Evolutionary conservation across 2,113 vertebrate genomes (phyloP), one percentile per base, ranked within the genome.

Genomic region (Halcyon malimbica): DNA sequence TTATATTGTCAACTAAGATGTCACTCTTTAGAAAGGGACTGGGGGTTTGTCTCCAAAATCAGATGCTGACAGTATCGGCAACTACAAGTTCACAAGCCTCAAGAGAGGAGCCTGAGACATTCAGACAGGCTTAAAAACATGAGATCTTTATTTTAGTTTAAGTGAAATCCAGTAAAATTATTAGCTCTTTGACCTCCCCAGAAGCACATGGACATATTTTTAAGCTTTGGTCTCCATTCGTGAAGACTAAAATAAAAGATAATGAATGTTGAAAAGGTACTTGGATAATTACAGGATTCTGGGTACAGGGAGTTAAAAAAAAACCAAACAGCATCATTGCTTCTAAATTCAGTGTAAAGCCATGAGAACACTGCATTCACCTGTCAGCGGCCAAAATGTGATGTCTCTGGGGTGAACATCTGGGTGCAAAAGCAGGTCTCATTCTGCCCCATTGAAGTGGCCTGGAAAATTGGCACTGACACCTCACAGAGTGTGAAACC

Each of bases 401-500:
- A 67, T 2, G 1, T 76, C 57, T 96, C 74, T 65, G 54, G 81
- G 76, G 42, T 71, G 83, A 89, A 92, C 65, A 82, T 60, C 89
- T 84, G 83, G 65, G 31, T 89, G 74, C 9, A 44, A 93, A 91
- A 37, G 57, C 83, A 91, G 57, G 41, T 64, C 76, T 83, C 68
- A 56, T 86, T 88, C 85, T 92, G 39, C 79, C 82, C 70, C 69
- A 4, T 17, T 79, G 89, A 87, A 93, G 56, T 79, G 37, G 50
- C 67, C 83, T 92, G 77, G 89, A 85, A 91, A 82, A 92, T 84
- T 94, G 86, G 73, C 74, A 79, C 69, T 65, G 83, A 75, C 83
- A 90, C 69, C 41, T 68, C 80, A 62, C 5, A 16, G 83, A 81
- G 42, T 73, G 81, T 48, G 90, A 81, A 93, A 80, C 48, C 71